Base-by-base conservation (phyloP, 2,888 invertebrate genomes). In the Troilus luridus region DNA sequence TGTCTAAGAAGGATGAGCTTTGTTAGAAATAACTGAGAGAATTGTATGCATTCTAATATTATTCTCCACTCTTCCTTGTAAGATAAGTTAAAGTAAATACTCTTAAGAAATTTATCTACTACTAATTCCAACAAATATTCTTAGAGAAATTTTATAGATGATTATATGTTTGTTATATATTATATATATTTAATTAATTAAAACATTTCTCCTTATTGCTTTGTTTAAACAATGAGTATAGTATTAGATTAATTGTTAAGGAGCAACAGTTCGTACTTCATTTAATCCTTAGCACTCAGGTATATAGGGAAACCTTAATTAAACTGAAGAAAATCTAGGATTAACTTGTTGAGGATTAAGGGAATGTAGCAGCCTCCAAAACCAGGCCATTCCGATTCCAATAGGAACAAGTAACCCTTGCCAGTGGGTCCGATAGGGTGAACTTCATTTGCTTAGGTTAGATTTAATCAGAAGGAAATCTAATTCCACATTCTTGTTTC, bases 261-360 rank as follows among this genome's bases (percentile, higher is more conserved):
- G 72, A 77, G 17, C 72, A 41, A 19, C 3, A 19, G 72, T 27
- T 10, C 17, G 14, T 27, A 17, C 72, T 17, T 77, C 72, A 67
- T 77, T 77, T 77, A 77, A 77, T 77, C 72, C 72, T 7, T 19
- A 27, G 27, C 41, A 77, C 27, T 77, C 72, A 41, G 72, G 17
- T 77, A 41, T 77, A 41, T 77, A 17, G 72, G 85, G 21, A 85
- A 85, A 85, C 85, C 85, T 85, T 85, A 85, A 85, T 85, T 85
- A 85, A 85, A 85, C 56, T 85, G 27, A 77, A 85, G 85, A 85
- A 85, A 56, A 85, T 54, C 85, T 85, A 56, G 85, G 12, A 85
- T 85, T 85, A 85, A 85, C 56, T 56, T 85, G 56, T 85, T 58
- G 7, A 85, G 17, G 72, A 77, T 77, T 77, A 77, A 77, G 7